Evolutionary conservation across 2,113 vertebrate species (phyloP).

Genomic region (Scartelaos histophorus): DNA sequence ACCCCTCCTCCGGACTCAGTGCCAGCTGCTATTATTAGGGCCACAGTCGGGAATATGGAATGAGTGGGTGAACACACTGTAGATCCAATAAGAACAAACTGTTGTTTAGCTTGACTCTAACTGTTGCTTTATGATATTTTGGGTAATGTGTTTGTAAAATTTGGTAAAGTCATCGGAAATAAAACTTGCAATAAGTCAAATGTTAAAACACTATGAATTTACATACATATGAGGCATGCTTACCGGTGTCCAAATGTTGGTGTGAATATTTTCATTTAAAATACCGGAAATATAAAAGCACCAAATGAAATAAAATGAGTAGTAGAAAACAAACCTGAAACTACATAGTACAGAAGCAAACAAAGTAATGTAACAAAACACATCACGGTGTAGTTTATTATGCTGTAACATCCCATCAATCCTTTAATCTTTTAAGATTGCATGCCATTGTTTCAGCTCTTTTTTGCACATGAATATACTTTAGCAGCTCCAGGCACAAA

Average conservation of each 20-base stretch:
- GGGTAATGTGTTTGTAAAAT: not conserved
- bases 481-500: not conserved
- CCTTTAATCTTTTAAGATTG: not conserved
- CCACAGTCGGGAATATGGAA: slow-evolving; percentile 33
- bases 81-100: slow-evolving; percentile 40
- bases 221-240: not conserved
- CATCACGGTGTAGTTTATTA: not conserved
- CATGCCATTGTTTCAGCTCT: not conserved
- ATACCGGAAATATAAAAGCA: not conserved
- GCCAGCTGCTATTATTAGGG: slow-evolving; percentile 70
- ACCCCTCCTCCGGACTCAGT: slow-evolving; percentile 56
- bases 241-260: too few relatives aligned
- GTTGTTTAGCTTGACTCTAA: not conserved
- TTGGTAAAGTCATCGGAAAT: not conserved
- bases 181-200: not conserved
- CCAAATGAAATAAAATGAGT: not conserved
- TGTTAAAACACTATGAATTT: too few relatives aligned
- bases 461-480: slow-evolving; percentile 3
- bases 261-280: not conserved
- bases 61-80: slow-evolving; percentile 53
- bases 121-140: not conserved
- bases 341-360: not conserved
- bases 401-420: not conserved
- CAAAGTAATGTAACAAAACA: not conserved
- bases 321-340: not conserved